Percentiles rank a stretch among this genome's conserved stretches.
Evolutionary conservation across 2,888 invertebrate species (phyloP).

Genomic region (Cantharis lateralis): DNA sequence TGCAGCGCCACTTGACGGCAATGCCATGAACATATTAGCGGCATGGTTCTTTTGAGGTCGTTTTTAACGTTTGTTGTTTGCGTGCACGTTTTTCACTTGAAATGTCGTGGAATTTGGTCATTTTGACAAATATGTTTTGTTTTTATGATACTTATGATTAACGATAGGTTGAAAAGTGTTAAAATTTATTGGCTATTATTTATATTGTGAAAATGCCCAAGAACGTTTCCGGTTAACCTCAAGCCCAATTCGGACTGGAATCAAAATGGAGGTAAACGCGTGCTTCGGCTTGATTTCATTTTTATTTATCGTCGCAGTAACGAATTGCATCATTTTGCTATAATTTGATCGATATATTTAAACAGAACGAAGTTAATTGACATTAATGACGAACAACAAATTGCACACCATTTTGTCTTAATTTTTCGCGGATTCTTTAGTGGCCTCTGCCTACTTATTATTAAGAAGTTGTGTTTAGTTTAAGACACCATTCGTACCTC

Average conservation of each 20-base stretch:
- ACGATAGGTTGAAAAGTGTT: slow-evolving; percentile 17
- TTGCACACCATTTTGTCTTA: not conserved
- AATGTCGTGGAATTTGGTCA: not conserved
- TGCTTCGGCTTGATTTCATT: slow-evolving; percentile 43
- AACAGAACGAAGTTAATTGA: not conserved
- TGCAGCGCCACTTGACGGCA: slow-evolving; percentile 46
- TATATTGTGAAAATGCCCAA: slow-evolving; percentile 19
- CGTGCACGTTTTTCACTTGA: not conserved
- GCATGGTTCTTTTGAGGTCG: slow-evolving; percentile 44
- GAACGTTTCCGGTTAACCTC: slow-evolving; percentile 56
- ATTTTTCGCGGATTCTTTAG: not conserved
- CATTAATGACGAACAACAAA: not conserved
- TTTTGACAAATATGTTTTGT: slow-evolving; percentile 9
- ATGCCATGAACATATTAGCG: slow-evolving; percentile 45
- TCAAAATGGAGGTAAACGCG: slow-evolving; percentile 57
- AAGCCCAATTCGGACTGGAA: slow-evolving; percentile 49
- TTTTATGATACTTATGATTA: slow-evolving; percentile 14
- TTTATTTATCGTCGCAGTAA: not conserved
- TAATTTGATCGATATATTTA: not conserved
- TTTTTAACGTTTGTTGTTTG: slow-evolving; percentile 34
- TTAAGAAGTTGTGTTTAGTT: not conserved
- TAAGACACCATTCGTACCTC: not conserved
- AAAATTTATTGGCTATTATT: not conserved
- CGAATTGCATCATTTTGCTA: not conserved
- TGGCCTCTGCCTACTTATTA: not conserved